Evolutionary conservation across 2,113 vertebrate species (phyloP).

Genomic region (Acrocephalus arundinaceus): DNA sequence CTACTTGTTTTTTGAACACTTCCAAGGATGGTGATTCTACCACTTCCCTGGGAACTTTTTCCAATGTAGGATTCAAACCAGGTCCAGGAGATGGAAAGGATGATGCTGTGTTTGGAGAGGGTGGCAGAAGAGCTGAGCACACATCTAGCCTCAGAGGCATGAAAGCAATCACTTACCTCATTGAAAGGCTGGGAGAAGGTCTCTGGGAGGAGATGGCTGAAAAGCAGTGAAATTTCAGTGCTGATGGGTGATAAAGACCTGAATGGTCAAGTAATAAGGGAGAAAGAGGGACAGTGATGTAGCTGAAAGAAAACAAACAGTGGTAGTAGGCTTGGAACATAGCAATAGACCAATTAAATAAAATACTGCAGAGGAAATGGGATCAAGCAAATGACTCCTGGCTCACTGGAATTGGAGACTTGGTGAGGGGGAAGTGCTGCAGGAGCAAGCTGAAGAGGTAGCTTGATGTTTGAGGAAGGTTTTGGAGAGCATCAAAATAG

Average conservation of each 20-base stretch:
- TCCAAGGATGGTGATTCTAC: not conserved
- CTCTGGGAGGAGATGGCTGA: not conserved
- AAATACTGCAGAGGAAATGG: not conserved
- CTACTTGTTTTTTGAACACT: not conserved
- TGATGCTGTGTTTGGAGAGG: not conserved
- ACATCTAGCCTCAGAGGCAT: not conserved
- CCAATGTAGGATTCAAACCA: not conserved
- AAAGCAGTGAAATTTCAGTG: not conserved
- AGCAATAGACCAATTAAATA: not conserved
- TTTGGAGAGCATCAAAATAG: not conserved
- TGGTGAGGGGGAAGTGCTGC: not conserved
- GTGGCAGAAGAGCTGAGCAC: not conserved
- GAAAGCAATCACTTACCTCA: not conserved
- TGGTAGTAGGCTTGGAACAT: not conserved
- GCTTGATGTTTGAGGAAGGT: not conserved
- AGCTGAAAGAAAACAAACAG: not conserved
- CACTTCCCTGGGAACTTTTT: not conserved
- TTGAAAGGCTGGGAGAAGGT: not conserved
- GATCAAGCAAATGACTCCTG: not conserved
- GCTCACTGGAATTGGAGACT: not conserved
- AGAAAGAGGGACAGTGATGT: not conserved
- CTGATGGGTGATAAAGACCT: not conserved
- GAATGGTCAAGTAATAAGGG: not conserved
- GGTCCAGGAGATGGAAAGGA: not conserved
- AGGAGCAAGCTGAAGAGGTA: not conserved